These are phyloP conservation scores for Limnephilus auricula DNA, from an alignment of 2,888 invertebrate genomes.

Conservation along the genomic window DNA sequence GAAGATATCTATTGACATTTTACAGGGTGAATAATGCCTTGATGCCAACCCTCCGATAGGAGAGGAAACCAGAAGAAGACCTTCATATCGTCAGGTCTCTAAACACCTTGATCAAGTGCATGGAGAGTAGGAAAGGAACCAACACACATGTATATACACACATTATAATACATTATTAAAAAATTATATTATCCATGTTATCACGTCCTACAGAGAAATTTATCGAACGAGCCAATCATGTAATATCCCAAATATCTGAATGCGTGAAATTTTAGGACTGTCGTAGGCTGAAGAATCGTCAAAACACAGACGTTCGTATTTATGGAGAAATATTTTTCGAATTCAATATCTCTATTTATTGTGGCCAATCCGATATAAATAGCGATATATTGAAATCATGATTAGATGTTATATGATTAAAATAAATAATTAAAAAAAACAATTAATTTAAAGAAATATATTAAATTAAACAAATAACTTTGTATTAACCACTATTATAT, in stretches of 20 bases:
- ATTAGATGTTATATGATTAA: no score
- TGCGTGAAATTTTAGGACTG: neutral
- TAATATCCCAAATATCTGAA: conserved; percentile 21
- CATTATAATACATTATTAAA: no score
- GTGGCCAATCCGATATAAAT: neutral
- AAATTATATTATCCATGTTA: neutral
- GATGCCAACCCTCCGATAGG: neutral
- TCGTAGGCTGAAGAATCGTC: neutral
- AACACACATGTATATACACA: neutral
- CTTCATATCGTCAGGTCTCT: neutral
- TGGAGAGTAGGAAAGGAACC: neutral
- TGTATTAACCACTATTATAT: no score
- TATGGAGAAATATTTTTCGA: neutral
- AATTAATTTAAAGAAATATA: no score
- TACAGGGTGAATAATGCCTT: neutral
- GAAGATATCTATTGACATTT: no score
- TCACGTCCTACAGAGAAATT: neutral
- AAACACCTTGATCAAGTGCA: neutral
- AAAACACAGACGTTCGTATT: neutral
- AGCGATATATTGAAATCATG: no score
- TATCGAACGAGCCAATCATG: neutral
- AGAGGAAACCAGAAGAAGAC: neutral
- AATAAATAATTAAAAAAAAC: no score
- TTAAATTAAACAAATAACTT: no score
- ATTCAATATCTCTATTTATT: neutral